phyloP scores from a whole-genome alignment of 2,888 invertebrate species.

The Phrixothrix hirtus region DNA sequence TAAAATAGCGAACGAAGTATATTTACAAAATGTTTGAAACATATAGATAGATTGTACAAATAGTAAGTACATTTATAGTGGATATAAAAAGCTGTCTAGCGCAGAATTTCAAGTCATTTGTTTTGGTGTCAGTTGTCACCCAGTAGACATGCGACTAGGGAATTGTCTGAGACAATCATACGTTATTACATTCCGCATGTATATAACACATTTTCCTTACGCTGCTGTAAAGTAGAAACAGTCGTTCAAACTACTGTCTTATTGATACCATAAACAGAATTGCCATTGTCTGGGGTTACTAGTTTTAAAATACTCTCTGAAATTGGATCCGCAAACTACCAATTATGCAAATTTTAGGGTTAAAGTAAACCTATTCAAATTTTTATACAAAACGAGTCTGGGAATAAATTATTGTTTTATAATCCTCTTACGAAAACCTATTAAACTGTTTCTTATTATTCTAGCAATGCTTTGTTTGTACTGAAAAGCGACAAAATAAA shows the following conservation, averaged over 20 bases:
- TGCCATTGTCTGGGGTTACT: slow-evolving; percentile 13
- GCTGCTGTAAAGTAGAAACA: slow-evolving; percentile 40
- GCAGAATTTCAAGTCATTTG: slow-evolving; percentile 49
- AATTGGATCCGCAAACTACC: neutral
- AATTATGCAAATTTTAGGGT: neutral
- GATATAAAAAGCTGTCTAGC: slow-evolving; percentile 41
- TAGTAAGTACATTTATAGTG: slow-evolving; percentile 18
- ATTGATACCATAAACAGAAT: slow-evolving; percentile 32
- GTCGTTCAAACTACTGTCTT: slow-evolving; percentile 39
- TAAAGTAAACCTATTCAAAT: too few relatives aligned
- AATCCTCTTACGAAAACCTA: too few relatives aligned
- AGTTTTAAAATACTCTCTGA: slow-evolving; percentile 2
- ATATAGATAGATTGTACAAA: slow-evolving; percentile 15
- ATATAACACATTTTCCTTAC: slow-evolving; percentile 42
- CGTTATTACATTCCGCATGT: slow-evolving; percentile 47
- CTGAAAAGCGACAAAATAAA: too few relatives aligned
- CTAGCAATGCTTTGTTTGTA: too few relatives aligned
- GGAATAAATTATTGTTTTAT: too few relatives aligned
- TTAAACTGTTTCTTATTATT: too few relatives aligned
- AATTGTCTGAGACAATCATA: slow-evolving; percentile 41
- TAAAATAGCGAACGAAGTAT: too few relatives aligned
- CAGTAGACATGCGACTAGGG: slow-evolving; percentile 36
- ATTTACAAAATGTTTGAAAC: too few relatives aligned
- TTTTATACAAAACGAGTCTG: too few relatives aligned
- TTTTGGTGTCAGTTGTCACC: slow-evolving; percentile 49